A percentile compares a stretch with the other conserved stretches of the same genome.
Evolutionary conservation across 64 coral and sea anemone species (phyloP).

Genomic region (Orbicella faveolata): DNA sequence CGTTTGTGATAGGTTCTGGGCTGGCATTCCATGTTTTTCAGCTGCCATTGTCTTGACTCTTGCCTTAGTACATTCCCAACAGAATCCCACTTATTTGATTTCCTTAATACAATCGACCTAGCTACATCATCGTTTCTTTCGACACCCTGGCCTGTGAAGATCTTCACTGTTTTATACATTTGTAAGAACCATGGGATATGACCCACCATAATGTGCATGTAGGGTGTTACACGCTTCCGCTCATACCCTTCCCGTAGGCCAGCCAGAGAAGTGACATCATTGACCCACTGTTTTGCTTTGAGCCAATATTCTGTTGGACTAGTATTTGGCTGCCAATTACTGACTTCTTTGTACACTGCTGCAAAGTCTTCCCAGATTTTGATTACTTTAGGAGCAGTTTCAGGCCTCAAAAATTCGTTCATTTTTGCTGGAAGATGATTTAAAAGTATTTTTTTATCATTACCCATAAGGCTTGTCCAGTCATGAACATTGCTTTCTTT

Average conservation of each 20-base stretch:
- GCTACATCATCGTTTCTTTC: slow-evolving; percentile 62
- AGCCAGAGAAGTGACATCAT: slow-evolving; percentile 4
- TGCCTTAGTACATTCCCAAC: slow-evolving; percentile 5
- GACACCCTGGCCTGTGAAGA: slow-evolving; percentile 50
- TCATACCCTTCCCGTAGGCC: slow-evolving; percentile 24
- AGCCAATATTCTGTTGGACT: not conserved
- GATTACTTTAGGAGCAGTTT: not conserved
- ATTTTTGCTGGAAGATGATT: not conserved
- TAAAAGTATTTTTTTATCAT: slow-evolving; percentile 27
- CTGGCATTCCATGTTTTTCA: not conserved
- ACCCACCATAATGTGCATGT: slow-evolving; percentile 45
- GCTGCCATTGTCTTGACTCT: slow-evolving; percentile 19
- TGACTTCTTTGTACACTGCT: not conserved
- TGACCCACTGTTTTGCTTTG: slow-evolving; percentile 35
- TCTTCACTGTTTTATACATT: slow-evolving; percentile 37
- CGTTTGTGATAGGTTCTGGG: slow-evolving; percentile 6
- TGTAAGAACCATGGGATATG: slow-evolving; percentile 50
- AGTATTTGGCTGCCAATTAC: slow-evolving; percentile 10
- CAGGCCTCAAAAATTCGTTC: not conserved
- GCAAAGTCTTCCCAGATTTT: not conserved
- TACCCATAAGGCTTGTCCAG: slow-evolving; percentile 43
- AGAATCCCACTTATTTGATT: slow-evolving; percentile 67
- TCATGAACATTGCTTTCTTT: slow-evolving; percentile 32
- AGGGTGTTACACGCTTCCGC: slow-evolving; percentile 29
- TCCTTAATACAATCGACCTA: slow-evolving; percentile 23